Conservation (phyloP, 2,797 vertebrate species). For the Podarcis lilfordi region DNA sequence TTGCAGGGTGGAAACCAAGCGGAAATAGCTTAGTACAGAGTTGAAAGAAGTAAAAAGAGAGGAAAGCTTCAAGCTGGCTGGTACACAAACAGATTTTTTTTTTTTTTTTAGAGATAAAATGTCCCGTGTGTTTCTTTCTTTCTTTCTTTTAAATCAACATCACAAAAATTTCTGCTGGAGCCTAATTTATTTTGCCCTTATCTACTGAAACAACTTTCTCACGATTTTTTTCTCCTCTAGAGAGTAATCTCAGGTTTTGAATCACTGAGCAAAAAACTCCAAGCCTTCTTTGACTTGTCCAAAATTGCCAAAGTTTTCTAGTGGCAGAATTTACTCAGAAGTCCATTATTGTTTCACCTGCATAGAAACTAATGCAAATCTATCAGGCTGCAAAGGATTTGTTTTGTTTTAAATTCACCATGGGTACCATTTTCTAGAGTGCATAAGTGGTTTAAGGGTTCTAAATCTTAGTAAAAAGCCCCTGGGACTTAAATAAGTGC, state of each 20-base stretch:
- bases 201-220: slow-evolving; percentile 3
- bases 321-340: neutral
- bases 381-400: neutral
- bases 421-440: neutral
- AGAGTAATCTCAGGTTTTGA: neutral
- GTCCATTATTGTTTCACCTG: neutral
- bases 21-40: neutral
- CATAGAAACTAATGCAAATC: neutral
- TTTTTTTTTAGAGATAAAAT: neutral
- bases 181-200: neutral
- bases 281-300: neutral
- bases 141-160: neutral
- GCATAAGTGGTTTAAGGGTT: slow-evolving; percentile 7
- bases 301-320: neutral
- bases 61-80: neutral
- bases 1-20: neutral
- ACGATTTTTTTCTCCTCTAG: neutral
- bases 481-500: slow-evolving; percentile 23
- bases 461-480: slow-evolving; percentile 15
- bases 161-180: neutral
- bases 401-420: neutral
- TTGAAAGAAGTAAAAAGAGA: neutral
- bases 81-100: neutral
- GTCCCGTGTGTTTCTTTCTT: neutral
- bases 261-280: slow-evolving; percentile 1